phyloP scores from a whole-genome alignment of 2,888 invertebrate genomes.

The Argyresthia albistria region DNA sequence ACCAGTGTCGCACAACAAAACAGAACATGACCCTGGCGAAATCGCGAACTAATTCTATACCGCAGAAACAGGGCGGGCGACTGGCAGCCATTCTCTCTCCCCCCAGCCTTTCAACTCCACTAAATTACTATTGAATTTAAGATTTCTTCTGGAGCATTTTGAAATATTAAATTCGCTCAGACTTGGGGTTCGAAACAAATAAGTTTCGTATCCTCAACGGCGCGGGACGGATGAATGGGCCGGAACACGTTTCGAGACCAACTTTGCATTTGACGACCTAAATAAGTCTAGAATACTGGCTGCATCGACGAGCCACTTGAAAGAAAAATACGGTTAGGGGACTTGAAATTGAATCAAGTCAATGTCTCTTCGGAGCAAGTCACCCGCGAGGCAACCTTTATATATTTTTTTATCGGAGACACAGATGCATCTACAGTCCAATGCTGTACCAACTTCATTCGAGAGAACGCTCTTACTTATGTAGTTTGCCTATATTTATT shows the following conservation, averaged over 20 bases:
- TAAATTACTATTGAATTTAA: conserved; percentile 69
- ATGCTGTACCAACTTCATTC: too few relatives aligned
- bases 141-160: conserved; percentile 60
- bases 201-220: conserved; percentile 35
- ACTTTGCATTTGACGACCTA: conserved; percentile 25
- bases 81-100: conserved; percentile 53
- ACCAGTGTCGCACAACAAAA: conserved; percentile 54
- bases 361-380: too few relatives aligned
- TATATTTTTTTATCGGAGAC: too few relatives aligned
- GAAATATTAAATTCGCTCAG: conserved; percentile 45
- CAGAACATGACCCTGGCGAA: conserved; percentile 38
- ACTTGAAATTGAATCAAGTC: too few relatives aligned
- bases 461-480: too few relatives aligned
- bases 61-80: conserved; percentile 65
- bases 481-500: too few relatives aligned
- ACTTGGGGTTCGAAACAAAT: conserved; percentile 35
- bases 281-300: background rate
- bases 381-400: too few relatives aligned
- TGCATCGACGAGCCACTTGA: too few relatives aligned
- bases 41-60: conserved; percentile 65
- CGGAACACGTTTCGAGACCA: conserved; percentile 49
- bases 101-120: conserved; percentile 42
- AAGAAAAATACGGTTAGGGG: too few relatives aligned
- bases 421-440: too few relatives aligned
- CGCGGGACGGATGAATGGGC: conserved; percentile 31